Base-by-base conservation (phyloP, 2,113 vertebrate genomes). In the Oceanites oceanicus region DNA sequence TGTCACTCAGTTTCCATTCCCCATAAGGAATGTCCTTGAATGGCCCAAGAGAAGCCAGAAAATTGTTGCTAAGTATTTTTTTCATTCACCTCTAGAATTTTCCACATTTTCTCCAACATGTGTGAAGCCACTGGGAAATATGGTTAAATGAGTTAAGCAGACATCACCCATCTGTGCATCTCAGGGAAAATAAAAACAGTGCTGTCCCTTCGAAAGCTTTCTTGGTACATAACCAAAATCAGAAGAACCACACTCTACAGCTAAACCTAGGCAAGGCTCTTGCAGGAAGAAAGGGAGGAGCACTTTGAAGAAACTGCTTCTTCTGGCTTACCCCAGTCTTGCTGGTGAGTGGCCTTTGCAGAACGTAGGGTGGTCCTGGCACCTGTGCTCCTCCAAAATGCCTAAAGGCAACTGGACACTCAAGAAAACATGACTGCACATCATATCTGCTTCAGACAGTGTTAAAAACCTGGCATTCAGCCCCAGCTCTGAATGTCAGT, bases 61-160 rank as follows among this genome's bases (percentile, higher is more conserved):
- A 84, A 90, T 91, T 75, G 52, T 88, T 95, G 52, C 38, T 67
- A 74, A 80, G 68, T 90, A 10, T 62, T 91, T 91, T 96, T 88
- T 77, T 94, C 55, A 61, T 90, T 97, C 94, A 97, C 92, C 88
- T 97, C 94, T 95, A 97, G 97, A 97, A 95, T 97, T 92, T 96
- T 97, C 91, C 70, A 87, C 92, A 87, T 92, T 96, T 96, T 94
- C 77, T 94, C 80, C 94, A 95, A 92, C 92, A 91, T 96, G 91
- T 93, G 94, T 96, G 92, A 95, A 97, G 96, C 97, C 96, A 96
- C 94, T 97, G 96, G 96, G 95, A 96, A 93, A 96, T 94, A 96
- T 96, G 96, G 95, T 96, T 95, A 97, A 97, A 96, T 94, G 95
- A 96, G 94, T 97, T 97, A 94, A 94, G 96, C 97, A 97, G 97